Evolutionary conservation across 2,888 invertebrate genomes (phyloP), one percentile per base, ranked within the genome.

Genomic region (Aricia artaxerxes): DNA sequence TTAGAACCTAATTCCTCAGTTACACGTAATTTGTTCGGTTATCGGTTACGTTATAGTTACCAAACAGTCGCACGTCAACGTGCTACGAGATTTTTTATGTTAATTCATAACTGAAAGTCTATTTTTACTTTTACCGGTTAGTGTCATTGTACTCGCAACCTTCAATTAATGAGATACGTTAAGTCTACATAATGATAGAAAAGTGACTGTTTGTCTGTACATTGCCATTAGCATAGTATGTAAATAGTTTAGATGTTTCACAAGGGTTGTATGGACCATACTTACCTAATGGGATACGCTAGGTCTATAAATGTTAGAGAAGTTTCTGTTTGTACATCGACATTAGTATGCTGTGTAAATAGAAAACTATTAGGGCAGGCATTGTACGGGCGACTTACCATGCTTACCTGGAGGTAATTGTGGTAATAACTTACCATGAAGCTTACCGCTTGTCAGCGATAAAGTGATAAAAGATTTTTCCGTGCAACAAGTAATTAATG

Each of bases 91-190:
- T 13, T 69, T 69, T 35, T 38, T 38, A 3, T 24, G 13, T 69
- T 5, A 35, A 38, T 69, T 69, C 64, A 69, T 38, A 69, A 69
- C 69, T 38, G 69, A 69, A 69, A 69, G 35, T 44, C 75, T 75
- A 44, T 49, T 44, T 44, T 24, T 24, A 44, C 75, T 44, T 44
- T 49, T 24, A 75, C 44, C 75, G 75, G 31, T 75, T 24, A 24
- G 49, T 75, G 75, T 75, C 75, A 75, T 49, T 75, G 75, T 75
- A 75, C 75, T 75, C 49, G 35, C 69, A 69, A 69, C 69, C 69
- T 69, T 69, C 69, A 69, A 69, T 69, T 35, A 69, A 69, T 69
- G 35, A 69, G 13, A 69, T 69, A 69, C 69, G 31, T 64, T 64
- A 64, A 9, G 11, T 3, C 64, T 64, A 24, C 9, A 7, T n/a